phyloP scores from a whole-genome alignment of 2,113 vertebrate species.

The Conger conger region DNA sequence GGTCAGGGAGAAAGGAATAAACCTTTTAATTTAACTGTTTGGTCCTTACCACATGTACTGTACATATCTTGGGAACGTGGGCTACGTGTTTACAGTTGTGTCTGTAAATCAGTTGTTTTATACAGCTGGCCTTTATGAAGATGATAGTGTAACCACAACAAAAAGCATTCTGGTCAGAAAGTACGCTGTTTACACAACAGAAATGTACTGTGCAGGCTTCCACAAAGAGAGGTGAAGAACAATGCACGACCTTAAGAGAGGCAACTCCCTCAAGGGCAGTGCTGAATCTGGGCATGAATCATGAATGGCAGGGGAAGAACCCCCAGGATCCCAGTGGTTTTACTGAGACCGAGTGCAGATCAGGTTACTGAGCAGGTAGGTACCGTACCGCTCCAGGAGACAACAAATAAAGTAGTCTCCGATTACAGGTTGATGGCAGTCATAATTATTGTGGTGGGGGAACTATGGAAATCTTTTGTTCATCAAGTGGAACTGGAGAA shows the following conservation, averaged over 20 bases:
- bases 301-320: neutral
- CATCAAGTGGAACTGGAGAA: neutral
- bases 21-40: conserved; percentile 1
- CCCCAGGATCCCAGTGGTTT: neutral
- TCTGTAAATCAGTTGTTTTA: neutral
- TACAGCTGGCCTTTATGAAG: neutral
- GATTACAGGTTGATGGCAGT: conserved; percentile 2
- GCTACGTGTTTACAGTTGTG: neutral
- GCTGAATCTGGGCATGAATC: neutral
- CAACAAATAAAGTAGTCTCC: conserved; percentile 1
- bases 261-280: neutral
- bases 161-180: neutral
- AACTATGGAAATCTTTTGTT: conserved; percentile 7
- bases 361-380: conserved; percentile 8
- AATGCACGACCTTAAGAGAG: conserved; percentile 2
- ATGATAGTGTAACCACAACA: conserved; percentile 6
- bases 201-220: neutral
- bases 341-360: neutral
- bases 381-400: neutral
- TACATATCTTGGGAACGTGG: neutral
- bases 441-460: conserved; percentile 1
- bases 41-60: neutral
- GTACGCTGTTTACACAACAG: neutral
- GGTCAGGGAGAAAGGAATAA: neutral
- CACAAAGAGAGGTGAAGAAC: neutral